A percentile compares a stretch with the other conserved stretches of the same genome.
phyloP scores from a whole-genome alignment of 1,140 invertebrate genomes.

The Aphidius ervi region DNA sequence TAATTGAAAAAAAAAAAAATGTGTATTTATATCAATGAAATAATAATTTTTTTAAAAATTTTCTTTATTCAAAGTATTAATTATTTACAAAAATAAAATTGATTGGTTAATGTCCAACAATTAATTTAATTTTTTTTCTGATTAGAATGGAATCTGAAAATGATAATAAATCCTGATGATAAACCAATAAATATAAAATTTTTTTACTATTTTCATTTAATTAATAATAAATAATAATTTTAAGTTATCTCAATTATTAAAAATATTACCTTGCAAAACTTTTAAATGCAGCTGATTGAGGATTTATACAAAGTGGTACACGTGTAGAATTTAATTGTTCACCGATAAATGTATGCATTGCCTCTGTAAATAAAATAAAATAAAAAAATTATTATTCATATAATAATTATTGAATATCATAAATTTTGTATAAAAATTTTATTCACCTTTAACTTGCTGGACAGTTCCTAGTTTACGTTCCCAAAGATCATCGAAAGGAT shows the following conservation, averaged over 20 bases:
- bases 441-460: constrained; percentile 87
- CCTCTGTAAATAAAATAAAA: constrained; percentile 66
- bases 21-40: too few species aligned
- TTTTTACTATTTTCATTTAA: not conserved
- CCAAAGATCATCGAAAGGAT: constrained; percentile 91
- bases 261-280: constrained; percentile 93
- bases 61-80: too few species aligned
- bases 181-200: too few species aligned
- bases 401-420: not conserved
- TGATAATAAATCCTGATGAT: too few species aligned
- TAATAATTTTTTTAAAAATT: too few species aligned
- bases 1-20: too few species aligned
- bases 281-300: constrained; percentile 97
- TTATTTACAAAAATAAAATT: too few species aligned
- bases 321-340: constrained; percentile 90
- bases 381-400: not conserved
- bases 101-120: too few species aligned
- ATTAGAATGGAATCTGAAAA: too few species aligned
- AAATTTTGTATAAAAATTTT: not conserved
- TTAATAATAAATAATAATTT: constrained; percentile 8
- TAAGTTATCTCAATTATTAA: not conserved
- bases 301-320: constrained; percentile 98
- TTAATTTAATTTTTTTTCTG: not conserved
- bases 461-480: constrained; percentile 88
- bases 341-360: constrained; percentile 97